Evolutionary conservation across 2,888 invertebrate genomes (phyloP), one percentile per base, ranked within the genome.

Genomic region (Drosophila greeni): DNA sequence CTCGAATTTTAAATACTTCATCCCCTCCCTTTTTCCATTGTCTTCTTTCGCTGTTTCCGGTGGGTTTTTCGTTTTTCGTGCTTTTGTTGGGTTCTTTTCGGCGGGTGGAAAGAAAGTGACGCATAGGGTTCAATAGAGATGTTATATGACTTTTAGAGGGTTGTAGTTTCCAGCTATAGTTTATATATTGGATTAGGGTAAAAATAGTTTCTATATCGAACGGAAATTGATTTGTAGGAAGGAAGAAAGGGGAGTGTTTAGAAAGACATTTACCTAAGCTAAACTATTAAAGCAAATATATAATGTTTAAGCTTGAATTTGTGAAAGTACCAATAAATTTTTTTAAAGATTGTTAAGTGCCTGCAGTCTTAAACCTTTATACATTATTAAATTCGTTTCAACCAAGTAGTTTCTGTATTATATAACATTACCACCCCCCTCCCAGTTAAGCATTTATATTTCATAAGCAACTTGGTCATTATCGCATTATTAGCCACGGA

Each of bases 11-110:
- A 26, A 59, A 36, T 29, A 23, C 8, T 20, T 1, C 16, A 23
- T 12, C n/a, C 23, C 20, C n/a, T 33, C 8, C 11, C 0, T 20
- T 16, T 20, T 34, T 18, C 5, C 5, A 47, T 48, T 48, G 24
- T n/a, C 9, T 54, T 66, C 31, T 65, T 66, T 36, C 24, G 48
- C 36, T 42, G 56, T 56, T 65, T 65, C 65, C 65, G 65, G 67
- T 55, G 39, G 29, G 12, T 66, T 54, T 65, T 34, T 66, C 43
- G 12, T 66, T 54, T 65, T 34, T 66, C 43, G 45, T 39, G 18
- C 16, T 48, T 18, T 45, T 5, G 16, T 14, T 7, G 11, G 39
- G 9, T 23, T n/a, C 42, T 36, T 36, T 26, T 51, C 20, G 33
- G 42, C 18, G 24, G 20, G 7, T 60, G 12, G 12, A 60, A 55